Conservation (phyloP, 2,113 vertebrate genomes). For the Picathartes gymnocephalus region DNA sequence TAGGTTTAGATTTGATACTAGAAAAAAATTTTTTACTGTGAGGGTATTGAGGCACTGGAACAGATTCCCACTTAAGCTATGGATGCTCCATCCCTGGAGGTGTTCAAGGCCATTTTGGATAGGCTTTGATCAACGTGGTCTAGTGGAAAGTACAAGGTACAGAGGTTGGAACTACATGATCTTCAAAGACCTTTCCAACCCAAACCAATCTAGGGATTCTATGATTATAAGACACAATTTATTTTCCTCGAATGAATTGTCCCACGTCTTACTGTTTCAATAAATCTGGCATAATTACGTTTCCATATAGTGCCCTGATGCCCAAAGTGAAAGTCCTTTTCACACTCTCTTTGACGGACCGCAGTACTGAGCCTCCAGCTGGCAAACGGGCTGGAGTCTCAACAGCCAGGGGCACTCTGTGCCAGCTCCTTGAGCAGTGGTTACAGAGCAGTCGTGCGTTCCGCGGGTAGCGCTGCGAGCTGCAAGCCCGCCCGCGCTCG, state of each 20-base stretch:
- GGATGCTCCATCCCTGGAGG: not conserved
- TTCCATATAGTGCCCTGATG: too few species aligned
- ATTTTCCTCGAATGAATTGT: not conserved
- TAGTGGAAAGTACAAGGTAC: not conserved
- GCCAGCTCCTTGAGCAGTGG: fast-evolving
- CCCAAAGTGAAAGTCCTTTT: not conserved
- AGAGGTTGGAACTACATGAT: not conserved
- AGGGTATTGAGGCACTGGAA: not conserved
- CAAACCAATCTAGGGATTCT: not conserved
- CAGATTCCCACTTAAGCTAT: too few species aligned
- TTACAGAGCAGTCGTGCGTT: fast-evolving
- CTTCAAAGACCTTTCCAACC: not conserved
- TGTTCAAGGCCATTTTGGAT: not conserved
- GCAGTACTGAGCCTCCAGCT: fast-evolving
- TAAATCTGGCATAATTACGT: not conserved
- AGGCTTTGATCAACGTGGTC: not conserved
- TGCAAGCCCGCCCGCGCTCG: too few species aligned
- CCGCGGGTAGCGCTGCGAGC: too few species aligned
- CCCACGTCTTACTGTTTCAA: not conserved
- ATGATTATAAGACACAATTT: not conserved
- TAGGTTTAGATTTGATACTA: not conserved
- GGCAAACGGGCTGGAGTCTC: fast-evolving
- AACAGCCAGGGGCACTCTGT: fast-evolving
- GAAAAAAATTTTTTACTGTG: too few species aligned
- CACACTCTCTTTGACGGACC: too few species aligned